Base-by-base conservation (phyloP, 2,113 vertebrate genomes). In the Osmerus eperlanus region DNA sequence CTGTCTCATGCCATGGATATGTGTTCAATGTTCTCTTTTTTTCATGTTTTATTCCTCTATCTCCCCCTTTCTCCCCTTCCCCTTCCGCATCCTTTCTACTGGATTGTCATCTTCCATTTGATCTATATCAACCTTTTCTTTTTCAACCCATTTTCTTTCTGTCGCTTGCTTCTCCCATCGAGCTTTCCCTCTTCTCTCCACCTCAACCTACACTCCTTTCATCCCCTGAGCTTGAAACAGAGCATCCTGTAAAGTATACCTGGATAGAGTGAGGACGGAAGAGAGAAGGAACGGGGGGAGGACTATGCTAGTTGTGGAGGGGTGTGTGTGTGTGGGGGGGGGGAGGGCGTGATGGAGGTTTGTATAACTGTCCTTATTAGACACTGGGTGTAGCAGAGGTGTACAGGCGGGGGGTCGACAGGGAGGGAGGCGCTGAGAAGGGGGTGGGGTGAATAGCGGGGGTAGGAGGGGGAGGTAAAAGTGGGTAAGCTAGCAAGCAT, bases 361-460 rank as follows among this genome's bases (percentile, higher is more conserved):
- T 84, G 76, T 72, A 66, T 84, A 81, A 81, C 64, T 51, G 36
- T 36, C 41, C 64, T 65, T 65, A 19, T 65, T 51, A 47, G n/a
- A 65, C 64, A 51, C 9, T 21, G n/a, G 41, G 9, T 60, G 11
- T 18, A 9, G 19, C 19, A 21, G 58, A 29, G 61, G 61, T 16
- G 55, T 56, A 16, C 23, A 29, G 61, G 61, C 5, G 28, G 13
- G 61, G 3, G 23, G 23, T 63, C 23, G 1, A 13, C 3, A 2
- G 23, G 28, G 64, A 19, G 64, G 18, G 58, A 32, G 62, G 62
- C 18, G 16, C 8, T 2, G 41, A n/a, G 63, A 19, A 9, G 2
- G 64, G 18, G n/a, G 64, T 4, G 64, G n/a, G 28, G 32, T 15
- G 28, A 41, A 16, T 21, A 47, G 32, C n/a, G 9, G 64, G n/a